Base-by-base conservation (phyloP, 2,113 vertebrate genomes). In the Athene noctua region DNA sequence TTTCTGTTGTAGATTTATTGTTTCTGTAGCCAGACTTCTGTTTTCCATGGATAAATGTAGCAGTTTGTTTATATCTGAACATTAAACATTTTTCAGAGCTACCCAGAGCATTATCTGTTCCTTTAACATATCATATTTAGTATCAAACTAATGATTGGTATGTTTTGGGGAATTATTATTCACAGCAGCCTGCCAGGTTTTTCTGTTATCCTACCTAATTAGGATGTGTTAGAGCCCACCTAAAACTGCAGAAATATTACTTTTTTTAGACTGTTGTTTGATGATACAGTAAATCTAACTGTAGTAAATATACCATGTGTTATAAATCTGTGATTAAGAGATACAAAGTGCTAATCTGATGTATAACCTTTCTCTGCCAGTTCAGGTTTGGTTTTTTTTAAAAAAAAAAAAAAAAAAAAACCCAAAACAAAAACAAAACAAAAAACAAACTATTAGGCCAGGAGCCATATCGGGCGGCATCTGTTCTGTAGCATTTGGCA, bases 21-120 rank as follows among this genome's bases (percentile, higher is more conserved):
- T 88, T 94, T 86, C 71, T 81, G 65, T 61, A 90, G 68, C 61
- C 86, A 92, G 80, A 59, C 52, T 95, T 89, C 72, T 95, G 66
- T 90, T 95, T 90, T 80, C 84, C 17, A 4, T 26, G 70, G 61
- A 52, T 89, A 79, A 79, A 87, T 26, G 89, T 19, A 72, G 38
- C 59, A 51, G 32, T 83, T 68, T 97, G 83, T 72, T 94, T 74
- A 29, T 71, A 55, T 79, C 87, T 85, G 73, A 88, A 46, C 62
- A 66, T 49, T 61, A 79, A 78, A 68, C 40, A 13, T 78, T 89
- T 80, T 93, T 88, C 86, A 89, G 70, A 87, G 83, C 80, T 61
- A 81, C 70, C 40, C 70, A 49, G 80, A 89, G 86, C 61, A 66
- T 91, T 92, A 83, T 18, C 52, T 92, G 52, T 87, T 86, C 54